Evolutionary conservation across 2,113 vertebrate genomes (phyloP).

Genomic region (Chaetops frenatus): DNA sequence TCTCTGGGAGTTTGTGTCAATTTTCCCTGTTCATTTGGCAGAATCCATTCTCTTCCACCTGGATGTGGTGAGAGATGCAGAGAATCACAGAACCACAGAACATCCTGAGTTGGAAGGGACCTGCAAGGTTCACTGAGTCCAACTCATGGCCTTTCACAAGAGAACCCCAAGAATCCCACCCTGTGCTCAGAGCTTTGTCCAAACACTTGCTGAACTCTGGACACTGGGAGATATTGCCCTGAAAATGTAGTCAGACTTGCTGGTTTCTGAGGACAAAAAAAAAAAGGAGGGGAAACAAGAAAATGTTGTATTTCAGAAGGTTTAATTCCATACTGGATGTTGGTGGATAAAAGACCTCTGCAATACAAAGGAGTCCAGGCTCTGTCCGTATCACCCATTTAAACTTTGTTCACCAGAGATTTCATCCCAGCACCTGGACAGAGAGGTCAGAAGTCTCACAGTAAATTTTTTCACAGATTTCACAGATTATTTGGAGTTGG

Average conservation of each 20-base stretch:
- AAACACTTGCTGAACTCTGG: background rate
- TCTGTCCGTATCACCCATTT: background rate
- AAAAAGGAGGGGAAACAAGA: background rate
- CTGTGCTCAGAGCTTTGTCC: background rate
- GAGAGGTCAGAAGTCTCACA: background rate
- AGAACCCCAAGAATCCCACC: background rate
- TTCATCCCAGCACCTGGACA: background rate
- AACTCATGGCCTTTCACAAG: background rate
- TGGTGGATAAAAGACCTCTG: background rate
- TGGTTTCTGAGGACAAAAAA: background rate
- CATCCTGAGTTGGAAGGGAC: background rate
- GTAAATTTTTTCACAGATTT: background rate
- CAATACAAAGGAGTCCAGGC: background rate
- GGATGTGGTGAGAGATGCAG: accelerated
- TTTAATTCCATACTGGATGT: background rate
- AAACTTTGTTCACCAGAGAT: background rate
- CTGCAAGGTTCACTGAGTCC: background rate
- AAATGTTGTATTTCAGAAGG: background rate
- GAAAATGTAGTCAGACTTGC: background rate
- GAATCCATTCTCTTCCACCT: background rate
- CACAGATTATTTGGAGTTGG: background rate
- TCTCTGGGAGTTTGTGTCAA: background rate
- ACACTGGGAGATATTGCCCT: background rate
- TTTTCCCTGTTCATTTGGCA: background rate
- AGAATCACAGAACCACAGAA: background rate